Evolutionary conservation across 2,113 vertebrate species (phyloP).

Genomic region (Colossoma macropomum): DNA sequence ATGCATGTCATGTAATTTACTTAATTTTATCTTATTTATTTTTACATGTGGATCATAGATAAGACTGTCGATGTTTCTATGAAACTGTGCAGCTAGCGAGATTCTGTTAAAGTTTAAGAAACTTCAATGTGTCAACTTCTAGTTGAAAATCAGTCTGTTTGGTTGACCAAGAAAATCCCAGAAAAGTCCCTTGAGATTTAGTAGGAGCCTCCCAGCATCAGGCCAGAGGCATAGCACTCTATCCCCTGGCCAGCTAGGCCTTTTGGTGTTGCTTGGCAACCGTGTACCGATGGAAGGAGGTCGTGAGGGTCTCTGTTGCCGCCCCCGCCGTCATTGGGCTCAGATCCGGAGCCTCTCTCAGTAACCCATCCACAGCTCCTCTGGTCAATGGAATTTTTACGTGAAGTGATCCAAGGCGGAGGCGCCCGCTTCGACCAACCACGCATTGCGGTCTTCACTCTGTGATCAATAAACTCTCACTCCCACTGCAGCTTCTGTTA

Average conservation of each 20-base stretch:
- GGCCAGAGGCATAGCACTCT: constrained; percentile 73
- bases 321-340: constrained; percentile 58
- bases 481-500: background rate
- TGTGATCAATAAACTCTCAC: background rate
- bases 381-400: background rate
- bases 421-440: background rate
- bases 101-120: background rate
- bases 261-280: constrained; percentile 81
- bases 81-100: too few relatives aligned
- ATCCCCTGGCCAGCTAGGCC: constrained; percentile 72
- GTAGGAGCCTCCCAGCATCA: constrained; percentile 53
- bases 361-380: constrained; percentile 52
- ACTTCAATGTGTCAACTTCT: too few relatives aligned
- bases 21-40: too few relatives aligned
- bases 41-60: too few relatives aligned
- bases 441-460: background rate
- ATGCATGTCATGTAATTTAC: too few relatives aligned
- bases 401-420: background rate
- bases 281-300: constrained; percentile 66
- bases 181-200: constrained; percentile 22
- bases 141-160: too few relatives aligned
- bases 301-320: constrained; percentile 61
- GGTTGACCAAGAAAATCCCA: constrained; percentile 6
- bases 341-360: constrained; percentile 1
- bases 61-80: too few relatives aligned